A percentile compares a stretch with the other conserved stretches of the same genome.
Evolutionary conservation across 1,140 invertebrate species (phyloP).

Genomic region (Chironomus striatipennis): DNA sequence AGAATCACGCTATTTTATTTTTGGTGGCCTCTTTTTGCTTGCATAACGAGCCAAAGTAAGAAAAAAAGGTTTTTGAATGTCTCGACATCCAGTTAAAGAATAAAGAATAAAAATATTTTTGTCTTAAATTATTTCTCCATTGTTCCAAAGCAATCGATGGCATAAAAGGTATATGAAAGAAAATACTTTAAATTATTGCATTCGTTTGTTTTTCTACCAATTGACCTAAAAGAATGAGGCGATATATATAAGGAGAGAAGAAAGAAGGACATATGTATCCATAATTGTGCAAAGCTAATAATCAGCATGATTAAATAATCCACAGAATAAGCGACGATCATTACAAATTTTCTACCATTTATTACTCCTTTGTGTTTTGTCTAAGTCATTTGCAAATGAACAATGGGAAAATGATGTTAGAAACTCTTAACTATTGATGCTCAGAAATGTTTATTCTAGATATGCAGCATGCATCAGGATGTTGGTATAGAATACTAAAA

Average conservation of each 20-base stretch:
- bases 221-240: not conserved
- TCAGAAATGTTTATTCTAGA: too few species aligned
- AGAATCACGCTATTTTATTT: conserved; percentile 6
- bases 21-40: conserved; percentile 6
- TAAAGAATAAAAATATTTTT: not conserved
- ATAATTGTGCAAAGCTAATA: conserved; percentile 5
- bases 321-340: not conserved
- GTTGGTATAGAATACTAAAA: too few species aligned
- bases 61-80: not conserved
- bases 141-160: not conserved
- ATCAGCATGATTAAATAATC: not conserved
- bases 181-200: conserved; percentile 8
- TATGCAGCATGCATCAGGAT: too few species aligned
- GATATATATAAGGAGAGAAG: not conserved
- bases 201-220: not conserved
- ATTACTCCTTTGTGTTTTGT: not conserved
- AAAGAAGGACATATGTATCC: not conserved
- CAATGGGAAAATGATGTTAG: not conserved
- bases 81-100: not conserved
- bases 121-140: not conserved
- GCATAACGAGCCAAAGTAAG: not conserved
- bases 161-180: not conserved
- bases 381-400: not conserved
- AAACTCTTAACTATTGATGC: too few species aligned
- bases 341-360: not conserved